phyloP scores from a whole-genome alignment of 2,113 vertebrate species.

The Megaceryle maxima region DNA sequence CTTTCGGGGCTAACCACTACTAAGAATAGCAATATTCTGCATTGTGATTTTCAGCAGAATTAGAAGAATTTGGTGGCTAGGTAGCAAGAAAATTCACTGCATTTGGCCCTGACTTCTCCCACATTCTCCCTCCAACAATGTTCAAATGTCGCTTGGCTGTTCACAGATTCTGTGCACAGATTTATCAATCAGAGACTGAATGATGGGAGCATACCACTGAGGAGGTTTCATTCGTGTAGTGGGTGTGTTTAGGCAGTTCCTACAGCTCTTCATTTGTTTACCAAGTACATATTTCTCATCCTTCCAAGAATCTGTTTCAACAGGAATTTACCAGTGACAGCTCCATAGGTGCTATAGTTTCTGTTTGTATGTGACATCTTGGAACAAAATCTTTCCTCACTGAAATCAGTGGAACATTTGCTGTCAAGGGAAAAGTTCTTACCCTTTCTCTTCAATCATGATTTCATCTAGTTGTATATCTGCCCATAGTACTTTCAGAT shows the following conservation, averaged over 20 bases:
- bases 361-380: not conserved
- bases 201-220: not conserved
- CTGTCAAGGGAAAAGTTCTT: not conserved
- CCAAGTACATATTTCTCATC: not conserved
- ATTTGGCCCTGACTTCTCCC: not conserved
- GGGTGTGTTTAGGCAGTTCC: not conserved
- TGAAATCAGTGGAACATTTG: not conserved
- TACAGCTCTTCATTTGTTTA: not conserved
- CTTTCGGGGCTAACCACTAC: not conserved
- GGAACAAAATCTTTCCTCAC: not conserved
- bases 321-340: not conserved
- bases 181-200: constrained; percentile 4
- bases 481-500: not conserved
- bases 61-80: not conserved
- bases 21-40: not conserved
- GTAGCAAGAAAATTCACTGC: not conserved
- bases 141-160: not conserved
- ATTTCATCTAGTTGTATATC: not conserved
- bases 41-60: not conserved
- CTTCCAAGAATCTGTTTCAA: not conserved
- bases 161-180: not conserved
- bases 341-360: not conserved
- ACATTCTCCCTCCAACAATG: not conserved
- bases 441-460: not conserved
- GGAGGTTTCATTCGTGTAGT: not conserved